Evolutionary conservation across 2,113 vertebrate species (phyloP).

Genomic region (Brachypteracias leptosomus): DNA sequence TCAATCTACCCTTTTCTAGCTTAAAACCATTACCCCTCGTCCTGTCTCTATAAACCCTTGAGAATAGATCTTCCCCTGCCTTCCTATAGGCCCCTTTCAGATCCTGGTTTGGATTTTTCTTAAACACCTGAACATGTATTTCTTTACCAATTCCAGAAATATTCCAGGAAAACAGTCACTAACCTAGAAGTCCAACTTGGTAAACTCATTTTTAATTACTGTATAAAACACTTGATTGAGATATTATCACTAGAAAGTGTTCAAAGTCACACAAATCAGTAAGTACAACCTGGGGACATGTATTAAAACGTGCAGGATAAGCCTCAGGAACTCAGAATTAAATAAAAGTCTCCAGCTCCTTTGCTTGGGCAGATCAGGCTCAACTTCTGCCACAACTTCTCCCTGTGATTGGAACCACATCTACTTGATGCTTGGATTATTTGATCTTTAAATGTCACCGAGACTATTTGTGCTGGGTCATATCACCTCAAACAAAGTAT

Average conservation of each 20-base stretch:
- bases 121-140: neutral
- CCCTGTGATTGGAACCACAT: neutral
- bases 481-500: neutral
- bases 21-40: no score
- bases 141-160: neutral
- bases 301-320: neutral
- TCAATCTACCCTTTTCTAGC: no score
- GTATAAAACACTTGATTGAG: neutral
- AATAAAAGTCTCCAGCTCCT: neutral
- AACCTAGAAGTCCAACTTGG: neutral
- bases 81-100: no score
- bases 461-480: neutral
- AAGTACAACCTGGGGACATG: neutral
- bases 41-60: no score
- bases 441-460: constrained; percentile 25
- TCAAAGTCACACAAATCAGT: neutral
- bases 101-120: no score
- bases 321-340: neutral
- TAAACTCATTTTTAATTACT: neutral
- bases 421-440: neutral
- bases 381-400: neutral
- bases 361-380: neutral
- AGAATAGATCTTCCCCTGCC: no score
- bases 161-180: neutral
- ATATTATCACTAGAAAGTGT: neutral